A percentile compares a stretch with the other conserved stretches of the same genome.
These are phyloP conservation scores for Trissolcus basalis DNA, from an alignment of 1,140 invertebrate genomes.

Conservation along the genomic window DNA sequence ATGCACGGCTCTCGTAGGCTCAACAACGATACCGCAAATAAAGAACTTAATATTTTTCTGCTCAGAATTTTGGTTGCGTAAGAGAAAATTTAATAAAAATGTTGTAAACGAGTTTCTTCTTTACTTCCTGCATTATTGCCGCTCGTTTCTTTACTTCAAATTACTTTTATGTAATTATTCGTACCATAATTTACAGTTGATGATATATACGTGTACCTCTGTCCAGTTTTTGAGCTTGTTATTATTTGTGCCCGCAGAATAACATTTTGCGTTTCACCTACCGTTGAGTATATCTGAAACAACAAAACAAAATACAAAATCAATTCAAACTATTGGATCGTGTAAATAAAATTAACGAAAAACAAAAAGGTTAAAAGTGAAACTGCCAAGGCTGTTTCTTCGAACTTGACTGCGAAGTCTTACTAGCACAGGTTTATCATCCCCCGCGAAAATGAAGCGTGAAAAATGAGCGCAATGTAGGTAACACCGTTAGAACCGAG, in stretches of 20 bases:
- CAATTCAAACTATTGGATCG: neutral
- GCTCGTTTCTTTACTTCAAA: slow-evolving; percentile 4
- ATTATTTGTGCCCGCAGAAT: no score
- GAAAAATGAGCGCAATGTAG: slow-evolving; percentile 39
- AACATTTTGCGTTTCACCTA: no score
- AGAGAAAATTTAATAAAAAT: slow-evolving; percentile 40
- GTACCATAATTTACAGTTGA: neutral
- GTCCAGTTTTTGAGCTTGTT: neutral
- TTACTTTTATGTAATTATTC: slow-evolving; percentile 14
- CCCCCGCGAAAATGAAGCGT: slow-evolving; percentile 23
- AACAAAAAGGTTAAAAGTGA: no score
- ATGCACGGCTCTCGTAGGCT: no score
- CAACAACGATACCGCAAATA: no score
- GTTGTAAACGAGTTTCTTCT: slow-evolving; percentile 25
- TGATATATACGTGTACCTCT: neutral
- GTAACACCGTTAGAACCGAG: slow-evolving; percentile 4
- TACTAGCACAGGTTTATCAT: neutral
- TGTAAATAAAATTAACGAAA: neutral
- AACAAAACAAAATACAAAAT: no score
- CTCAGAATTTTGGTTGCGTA: slow-evolving; percentile 11
- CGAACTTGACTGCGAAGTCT: no score
- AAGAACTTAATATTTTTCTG: slow-evolving; percentile 16
- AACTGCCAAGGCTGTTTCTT: no score
- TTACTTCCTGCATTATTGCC: slow-evolving; percentile 32
- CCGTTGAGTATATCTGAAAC: no score